Evolutionary conservation across 2,113 vertebrate species (phyloP).

Genomic region (Rhinolophus ferrumequinum): DNA sequence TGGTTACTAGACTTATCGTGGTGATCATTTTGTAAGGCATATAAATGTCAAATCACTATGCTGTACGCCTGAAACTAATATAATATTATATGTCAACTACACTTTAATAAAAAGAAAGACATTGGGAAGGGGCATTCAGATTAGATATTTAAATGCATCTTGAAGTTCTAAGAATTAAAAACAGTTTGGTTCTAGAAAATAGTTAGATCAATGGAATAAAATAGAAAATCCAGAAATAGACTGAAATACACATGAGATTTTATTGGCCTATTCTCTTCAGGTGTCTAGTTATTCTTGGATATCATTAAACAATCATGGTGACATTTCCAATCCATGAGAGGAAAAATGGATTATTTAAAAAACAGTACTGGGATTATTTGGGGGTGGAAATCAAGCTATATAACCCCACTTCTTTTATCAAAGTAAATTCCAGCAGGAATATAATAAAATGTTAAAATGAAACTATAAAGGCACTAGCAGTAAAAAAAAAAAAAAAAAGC

Average conservation of each 20-base stretch:
- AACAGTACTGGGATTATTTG: not conserved
- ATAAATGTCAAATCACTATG: not conserved
- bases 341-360: not conserved
- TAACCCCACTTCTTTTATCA: not conserved
- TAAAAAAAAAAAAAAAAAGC: not conserved
- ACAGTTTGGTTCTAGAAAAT: not conserved
- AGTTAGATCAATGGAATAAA: conserved; percentile 30
- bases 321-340: not conserved
- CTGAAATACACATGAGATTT: not conserved
- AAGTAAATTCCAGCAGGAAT: conserved; percentile 33
- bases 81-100: not conserved
- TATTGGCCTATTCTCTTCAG: not conserved
- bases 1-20: too few relatives aligned
- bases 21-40: not conserved
- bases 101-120: not conserved
- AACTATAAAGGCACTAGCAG: conserved; percentile 5
- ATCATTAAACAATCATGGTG: conserved; percentile 15
- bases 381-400: not conserved
- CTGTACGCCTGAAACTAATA: not conserved
- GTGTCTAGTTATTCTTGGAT: not conserved
- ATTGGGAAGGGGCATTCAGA: not conserved
- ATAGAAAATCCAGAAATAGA: conserved; percentile 11
- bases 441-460: conserved; percentile 36
- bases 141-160: not conserved
- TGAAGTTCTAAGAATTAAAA: conserved; percentile 26